Percentiles rank a stretch among this genome's conserved stretches.
phyloP scores from a whole-genome alignment of 2,113 vertebrate genomes.

The Pteropus alecto region DNA sequence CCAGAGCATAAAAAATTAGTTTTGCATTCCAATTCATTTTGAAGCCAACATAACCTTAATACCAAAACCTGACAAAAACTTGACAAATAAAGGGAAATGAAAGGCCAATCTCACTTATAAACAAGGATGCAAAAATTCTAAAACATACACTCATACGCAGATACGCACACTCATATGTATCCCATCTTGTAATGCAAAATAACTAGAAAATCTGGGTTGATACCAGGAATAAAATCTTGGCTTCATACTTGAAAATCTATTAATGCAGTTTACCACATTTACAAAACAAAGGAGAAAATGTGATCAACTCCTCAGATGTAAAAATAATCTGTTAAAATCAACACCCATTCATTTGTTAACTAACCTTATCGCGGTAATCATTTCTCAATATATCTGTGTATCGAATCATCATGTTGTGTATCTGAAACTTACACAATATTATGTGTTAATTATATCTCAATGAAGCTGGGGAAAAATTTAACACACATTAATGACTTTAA shows the following conservation, averaged over 20 bases:
- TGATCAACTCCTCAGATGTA: background rate
- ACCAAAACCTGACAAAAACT: background rate
- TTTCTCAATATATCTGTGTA: background rate
- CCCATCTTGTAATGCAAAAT: background rate
- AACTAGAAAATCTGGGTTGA: background rate
- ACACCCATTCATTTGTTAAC: background rate
- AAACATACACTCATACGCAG: background rate
- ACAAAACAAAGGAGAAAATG: background rate
- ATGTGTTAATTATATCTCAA: background rate
- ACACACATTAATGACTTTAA: background rate
- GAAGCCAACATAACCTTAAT: conserved; percentile 35
- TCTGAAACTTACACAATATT: background rate
- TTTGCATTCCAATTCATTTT: conserved; percentile 29
- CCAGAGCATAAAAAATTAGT: background rate
- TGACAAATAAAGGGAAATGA: conserved; percentile 14
- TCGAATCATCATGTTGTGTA: background rate
- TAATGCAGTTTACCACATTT: background rate
- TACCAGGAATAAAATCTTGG: background rate
- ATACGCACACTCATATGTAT: background rate
- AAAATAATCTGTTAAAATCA: background rate
- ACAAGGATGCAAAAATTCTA: background rate
- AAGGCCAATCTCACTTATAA: background rate
- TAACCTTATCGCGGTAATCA: background rate
- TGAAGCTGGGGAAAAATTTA: background rate
- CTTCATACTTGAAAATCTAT: conserved; percentile 21